Percentiles rank a stretch among this genome's conserved stretches.
Evolutionary conservation across 2,113 vertebrate species (phyloP).

Genomic region (Nycticryphes semicollaris): DNA sequence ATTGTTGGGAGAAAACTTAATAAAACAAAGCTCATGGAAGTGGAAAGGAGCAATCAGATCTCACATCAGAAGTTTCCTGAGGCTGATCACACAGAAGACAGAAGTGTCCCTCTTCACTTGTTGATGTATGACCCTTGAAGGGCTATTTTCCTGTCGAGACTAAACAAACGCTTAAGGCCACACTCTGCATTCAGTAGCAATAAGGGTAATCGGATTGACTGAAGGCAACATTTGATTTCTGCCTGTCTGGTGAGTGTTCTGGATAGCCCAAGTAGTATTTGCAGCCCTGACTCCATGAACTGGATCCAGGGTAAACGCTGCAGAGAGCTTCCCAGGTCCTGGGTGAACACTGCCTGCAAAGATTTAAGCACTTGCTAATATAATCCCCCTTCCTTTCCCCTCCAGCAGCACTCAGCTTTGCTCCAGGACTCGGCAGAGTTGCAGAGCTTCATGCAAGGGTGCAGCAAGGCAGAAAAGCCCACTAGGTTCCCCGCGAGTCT

Average conservation of each 20-base stretch:
- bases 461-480: background rate
- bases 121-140: background rate
- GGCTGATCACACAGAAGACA: background rate
- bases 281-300: background rate
- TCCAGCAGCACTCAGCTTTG: background rate
- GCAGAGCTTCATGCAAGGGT: background rate
- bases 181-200: background rate
- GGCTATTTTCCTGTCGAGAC: background rate
- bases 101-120: background rate
- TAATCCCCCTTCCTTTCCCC: background rate
- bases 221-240: background rate
- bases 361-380: too few relatives aligned
- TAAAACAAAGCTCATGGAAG: background rate
- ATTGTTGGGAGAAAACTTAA: background rate
- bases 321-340: background rate
- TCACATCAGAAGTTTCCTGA: background rate
- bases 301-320: background rate
- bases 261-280: background rate
- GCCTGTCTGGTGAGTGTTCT: too few relatives aligned
- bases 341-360: background rate
- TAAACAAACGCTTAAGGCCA: background rate
- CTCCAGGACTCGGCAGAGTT: background rate
- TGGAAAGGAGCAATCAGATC: background rate
- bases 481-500: accelerated
- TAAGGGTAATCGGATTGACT: background rate